phyloP scores from a whole-genome alignment of 2,888 invertebrate genomes.

The Allacma fusca region DNA sequence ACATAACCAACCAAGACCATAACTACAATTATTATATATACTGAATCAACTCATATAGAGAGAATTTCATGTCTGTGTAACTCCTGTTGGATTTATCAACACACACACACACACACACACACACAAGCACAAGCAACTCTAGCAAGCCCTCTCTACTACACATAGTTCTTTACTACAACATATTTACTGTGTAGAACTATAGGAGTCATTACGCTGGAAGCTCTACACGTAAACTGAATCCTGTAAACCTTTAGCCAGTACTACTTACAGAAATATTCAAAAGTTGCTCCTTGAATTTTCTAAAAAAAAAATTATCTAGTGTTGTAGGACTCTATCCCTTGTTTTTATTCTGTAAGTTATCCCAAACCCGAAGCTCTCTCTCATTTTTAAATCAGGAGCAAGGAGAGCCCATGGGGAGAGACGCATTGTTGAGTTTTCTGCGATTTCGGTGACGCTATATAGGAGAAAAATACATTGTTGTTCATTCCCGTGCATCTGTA shows the following conservation, averaged over 20 bases:
- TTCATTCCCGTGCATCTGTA: not conserved
- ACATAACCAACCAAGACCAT: not conserved
- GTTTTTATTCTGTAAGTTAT: not conserved
- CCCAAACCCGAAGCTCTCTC: not conserved
- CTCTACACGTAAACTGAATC: conserved; percentile 18
- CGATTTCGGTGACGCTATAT: conserved; percentile 7
- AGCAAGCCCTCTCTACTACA: no score
- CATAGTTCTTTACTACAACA: not conserved
- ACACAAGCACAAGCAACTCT: no score
- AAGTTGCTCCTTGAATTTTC: conserved; percentile 3
- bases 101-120: no score
- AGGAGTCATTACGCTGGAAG: conserved; percentile 20
- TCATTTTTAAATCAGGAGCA: not conserved
- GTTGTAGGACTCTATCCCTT: not conserved
- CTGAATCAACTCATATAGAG: not conserved
- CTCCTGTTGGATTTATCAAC: no score
- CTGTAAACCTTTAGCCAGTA: conserved; percentile 23
- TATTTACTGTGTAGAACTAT: not conserved
- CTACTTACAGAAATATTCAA: conserved; percentile 9
- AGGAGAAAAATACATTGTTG: not conserved
- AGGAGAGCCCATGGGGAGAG: not conserved
- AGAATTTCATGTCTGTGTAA: not conserved
- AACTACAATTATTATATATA: not conserved
- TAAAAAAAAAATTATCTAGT: not conserved
- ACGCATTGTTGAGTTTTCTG: conserved; percentile 22